Evolutionary conservation across 2,888 invertebrate species (phyloP).

Genomic region (Parascotia fuliginaria): DNA sequence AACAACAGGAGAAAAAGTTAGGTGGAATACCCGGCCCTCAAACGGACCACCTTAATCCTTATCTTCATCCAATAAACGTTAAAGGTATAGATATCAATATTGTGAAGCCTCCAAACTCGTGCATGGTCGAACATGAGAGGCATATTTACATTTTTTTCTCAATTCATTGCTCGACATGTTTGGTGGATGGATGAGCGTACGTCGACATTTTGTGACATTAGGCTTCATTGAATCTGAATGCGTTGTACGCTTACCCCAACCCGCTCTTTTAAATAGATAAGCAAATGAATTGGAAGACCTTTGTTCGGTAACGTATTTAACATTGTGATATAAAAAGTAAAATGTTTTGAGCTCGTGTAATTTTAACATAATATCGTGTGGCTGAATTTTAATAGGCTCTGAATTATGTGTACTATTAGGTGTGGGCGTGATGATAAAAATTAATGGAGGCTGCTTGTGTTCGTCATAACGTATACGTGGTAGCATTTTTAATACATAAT

Average conservation of each 20-base stretch:
- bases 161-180: constrained; percentile 65
- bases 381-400: constrained; percentile 45
- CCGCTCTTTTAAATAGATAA: constrained; percentile 81
- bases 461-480: not conserved
- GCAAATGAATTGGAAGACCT: constrained; percentile 83
- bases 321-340: constrained; percentile 53
- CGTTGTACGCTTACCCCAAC: constrained; percentile 66
- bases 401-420: constrained; percentile 23
- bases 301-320: constrained; percentile 67
- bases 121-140: constrained; percentile 61
- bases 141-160: constrained; percentile 68
- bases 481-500: not conserved
- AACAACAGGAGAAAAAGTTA: constrained; percentile 15
- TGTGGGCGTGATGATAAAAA: constrained; percentile 15
- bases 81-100: constrained; percentile 37
- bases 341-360: constrained; percentile 50
- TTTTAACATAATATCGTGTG: constrained; percentile 43
- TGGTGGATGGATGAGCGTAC: constrained; percentile 68
- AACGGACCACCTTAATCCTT: not conserved
- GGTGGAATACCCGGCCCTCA: too few species aligned
- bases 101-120: constrained; percentile 52
- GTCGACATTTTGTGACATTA: constrained; percentile 79
- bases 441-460: constrained; percentile 9
- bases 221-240: constrained; percentile 82
- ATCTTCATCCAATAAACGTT: constrained; percentile 29